Conservation (phyloP, 2,888 invertebrate species). For the Leuctra nigra region DNA sequence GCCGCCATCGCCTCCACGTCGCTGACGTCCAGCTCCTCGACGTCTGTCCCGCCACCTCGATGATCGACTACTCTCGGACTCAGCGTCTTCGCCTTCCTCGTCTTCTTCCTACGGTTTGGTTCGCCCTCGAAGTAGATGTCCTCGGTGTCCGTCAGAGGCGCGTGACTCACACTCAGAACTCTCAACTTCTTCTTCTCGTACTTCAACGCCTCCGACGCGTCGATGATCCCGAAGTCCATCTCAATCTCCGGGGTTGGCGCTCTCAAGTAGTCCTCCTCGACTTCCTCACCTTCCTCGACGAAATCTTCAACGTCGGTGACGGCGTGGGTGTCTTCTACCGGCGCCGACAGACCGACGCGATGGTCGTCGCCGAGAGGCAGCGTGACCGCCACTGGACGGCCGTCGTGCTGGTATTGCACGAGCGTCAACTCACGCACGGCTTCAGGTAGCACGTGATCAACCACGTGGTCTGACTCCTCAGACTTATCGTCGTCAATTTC, state of each 20-base stretch:
- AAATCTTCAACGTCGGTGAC: conserved; percentile 40
- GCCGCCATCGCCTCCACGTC: conserved; percentile 34
- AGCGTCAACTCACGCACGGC: conserved; percentile 43
- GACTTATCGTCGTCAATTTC: conserved; percentile 24
- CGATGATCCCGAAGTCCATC: conserved; percentile 29
- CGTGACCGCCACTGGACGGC: conserved; percentile 42
- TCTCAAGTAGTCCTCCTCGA: conserved; percentile 24
- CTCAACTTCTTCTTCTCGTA: conserved; percentile 32
- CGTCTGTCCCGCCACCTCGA: conserved; percentile 36
- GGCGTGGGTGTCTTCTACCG: conserved; percentile 28
- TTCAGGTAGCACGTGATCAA: conserved; percentile 37
- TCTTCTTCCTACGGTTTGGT: conserved; percentile 19
- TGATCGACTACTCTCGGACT: neutral
- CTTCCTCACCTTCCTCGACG: conserved; percentile 39
- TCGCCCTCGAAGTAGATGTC: conserved; percentile 36
- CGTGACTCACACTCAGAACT: conserved; percentile 21
- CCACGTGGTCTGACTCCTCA: conserved; percentile 31
- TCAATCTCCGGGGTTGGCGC: conserved; percentile 16
- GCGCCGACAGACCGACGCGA: conserved; percentile 27
- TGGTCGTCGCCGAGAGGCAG: conserved; percentile 40
- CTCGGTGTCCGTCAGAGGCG: conserved; percentile 44
- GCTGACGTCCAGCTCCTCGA: conserved; percentile 42
- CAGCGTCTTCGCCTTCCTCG: conserved; percentile 1
- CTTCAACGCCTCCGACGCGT: conserved; percentile 32
- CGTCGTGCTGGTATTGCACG: conserved; percentile 40